Percentiles rank a stretch among this genome's conserved stretches.
Conservation (phyloP, 2,797 vertebrate genomes). For the Ciconia nigra region DNA sequence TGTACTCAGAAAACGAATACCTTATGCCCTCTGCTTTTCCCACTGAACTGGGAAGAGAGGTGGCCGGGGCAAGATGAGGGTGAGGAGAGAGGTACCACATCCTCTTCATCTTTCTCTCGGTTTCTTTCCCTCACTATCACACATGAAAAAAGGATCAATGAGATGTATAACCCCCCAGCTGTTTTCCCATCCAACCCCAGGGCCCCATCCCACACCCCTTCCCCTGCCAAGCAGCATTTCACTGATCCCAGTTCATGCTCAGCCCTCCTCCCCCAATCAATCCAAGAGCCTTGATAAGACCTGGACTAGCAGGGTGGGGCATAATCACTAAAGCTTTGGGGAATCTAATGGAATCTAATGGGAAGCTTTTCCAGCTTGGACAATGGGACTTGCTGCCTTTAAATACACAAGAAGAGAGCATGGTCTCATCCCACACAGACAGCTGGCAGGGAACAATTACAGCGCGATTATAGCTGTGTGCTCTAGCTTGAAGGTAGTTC, state of each 20-base stretch:
- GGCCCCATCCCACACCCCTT: neutral
- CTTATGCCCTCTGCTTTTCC: neutral
- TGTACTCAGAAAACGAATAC: neutral
- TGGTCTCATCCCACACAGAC: neutral
- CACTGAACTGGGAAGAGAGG: neutral
- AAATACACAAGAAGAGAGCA: neutral
- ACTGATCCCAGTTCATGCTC: neutral
- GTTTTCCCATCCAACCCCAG: neutral
- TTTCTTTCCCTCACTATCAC: neutral
- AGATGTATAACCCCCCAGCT: neutral
- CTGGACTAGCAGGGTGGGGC: too few species aligned
- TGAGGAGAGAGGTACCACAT: neutral
- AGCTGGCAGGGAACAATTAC: neutral
- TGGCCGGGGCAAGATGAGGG: neutral
- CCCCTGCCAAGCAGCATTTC: neutral
- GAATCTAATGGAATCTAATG: neutral
- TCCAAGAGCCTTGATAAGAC: neutral
- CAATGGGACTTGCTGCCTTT: neutral
- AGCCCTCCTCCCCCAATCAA: neutral
- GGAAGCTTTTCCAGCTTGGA: neutral
- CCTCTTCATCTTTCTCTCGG: accelerated
- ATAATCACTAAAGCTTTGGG: neutral
- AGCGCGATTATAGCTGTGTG: neutral
- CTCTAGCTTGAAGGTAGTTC: neutral
- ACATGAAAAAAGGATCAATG: neutral